Percentiles rank a stretch among this genome's conserved stretches.
Evolutionary conservation across 1,140 invertebrate genomes (phyloP).

Genomic region (Muscidifurax raptorellus): DNA sequence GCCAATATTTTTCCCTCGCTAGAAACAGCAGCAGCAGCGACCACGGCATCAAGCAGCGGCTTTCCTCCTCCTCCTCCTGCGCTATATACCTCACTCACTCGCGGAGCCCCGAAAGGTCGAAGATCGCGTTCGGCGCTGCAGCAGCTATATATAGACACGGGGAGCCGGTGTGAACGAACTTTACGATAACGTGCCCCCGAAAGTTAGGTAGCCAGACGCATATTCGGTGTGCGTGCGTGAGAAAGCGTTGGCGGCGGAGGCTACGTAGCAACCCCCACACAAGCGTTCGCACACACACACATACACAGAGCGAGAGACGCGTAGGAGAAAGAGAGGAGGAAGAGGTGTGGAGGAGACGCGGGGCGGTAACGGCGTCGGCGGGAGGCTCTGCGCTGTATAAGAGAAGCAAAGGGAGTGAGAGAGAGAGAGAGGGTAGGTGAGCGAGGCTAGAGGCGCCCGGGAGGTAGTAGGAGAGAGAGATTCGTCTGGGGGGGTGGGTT

Average conservation of each 20-base stretch:
- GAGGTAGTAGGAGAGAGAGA: constrained; percentile 54
- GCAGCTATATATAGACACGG: constrained; percentile 11
- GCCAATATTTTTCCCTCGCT: constrained; percentile 37
- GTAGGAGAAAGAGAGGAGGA: not conserved
- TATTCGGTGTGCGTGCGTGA: constrained; percentile 66
- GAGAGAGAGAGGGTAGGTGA: constrained; percentile 18
- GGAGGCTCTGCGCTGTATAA: constrained; percentile 28
- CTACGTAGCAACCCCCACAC: not conserved
- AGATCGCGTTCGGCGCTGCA: constrained; percentile 49
- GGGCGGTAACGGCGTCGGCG: constrained; percentile 1
- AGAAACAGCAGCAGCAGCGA: constrained; percentile 5
- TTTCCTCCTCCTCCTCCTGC: constrained; percentile 41
- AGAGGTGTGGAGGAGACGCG: not conserved
- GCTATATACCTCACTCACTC: not conserved
- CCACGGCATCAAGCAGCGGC: constrained; percentile 25
- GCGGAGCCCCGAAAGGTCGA: constrained; percentile 44
- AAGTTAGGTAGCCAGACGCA: constrained; percentile 63
- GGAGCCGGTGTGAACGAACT: constrained; percentile 69
- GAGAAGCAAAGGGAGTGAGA: constrained; percentile 46
- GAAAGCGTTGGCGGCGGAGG: constrained; percentile 41
- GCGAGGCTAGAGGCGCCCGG: not conserved
- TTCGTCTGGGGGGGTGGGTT: constrained; percentile 59
- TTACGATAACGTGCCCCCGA: constrained; percentile 54
- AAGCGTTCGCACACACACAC: not conserved
- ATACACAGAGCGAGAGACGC: not conserved